Evolutionary conservation across 1,140 invertebrate species (phyloP), one percentile per base, ranked within the genome.

Genomic region (Drosophila bipectinata): DNA sequence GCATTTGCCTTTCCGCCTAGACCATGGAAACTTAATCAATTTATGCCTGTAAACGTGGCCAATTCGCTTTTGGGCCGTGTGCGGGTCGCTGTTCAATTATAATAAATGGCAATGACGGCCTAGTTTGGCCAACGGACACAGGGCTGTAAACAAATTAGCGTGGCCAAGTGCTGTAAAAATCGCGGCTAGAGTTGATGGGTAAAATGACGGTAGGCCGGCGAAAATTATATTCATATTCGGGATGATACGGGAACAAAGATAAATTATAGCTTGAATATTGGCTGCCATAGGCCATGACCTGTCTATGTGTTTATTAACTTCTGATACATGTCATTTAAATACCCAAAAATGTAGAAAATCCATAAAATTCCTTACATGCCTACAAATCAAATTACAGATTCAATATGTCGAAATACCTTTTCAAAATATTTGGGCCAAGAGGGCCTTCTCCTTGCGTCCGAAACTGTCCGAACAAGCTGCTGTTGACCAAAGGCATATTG

Each of bases 21-120:
- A 24, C 59, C 49, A 64, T 54, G 52, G 72, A 28, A 56, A 61
- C 48, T 72, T 84, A 80, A 85, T 80, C 77, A 85, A 80, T 80
- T 85, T 81, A 85, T 84, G 81, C 39, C 69, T 26, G 52, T 15
- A 18, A 21, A 48, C 44, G 79, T 62, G 39, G 75, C 52, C 57
- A 58, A 37, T 24, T 45, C 28, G 41, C 52, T 47, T 37, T 37
- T 47, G 9, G 66, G 66, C 37, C 55, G 30, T 58, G 55, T 52
- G 66, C 41, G 55, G 63, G 34, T 44, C 44, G 72, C 37, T 32
- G 63, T 72, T 64, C 64, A 72, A 85, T 87, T 81, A 85, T 75
- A 78, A 74, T 72, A 78, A 85, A 85, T 81, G 67, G 58, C 73
- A 66, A 45, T 55, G 58, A n/a, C 57, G 69, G 45, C 67, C 72